Percentiles rank a stretch among this genome's conserved stretches.
These are phyloP conservation scores for Festucalex cinctus DNA, from an alignment of 2,113 vertebrate species.

Conservation along the genomic window DNA sequence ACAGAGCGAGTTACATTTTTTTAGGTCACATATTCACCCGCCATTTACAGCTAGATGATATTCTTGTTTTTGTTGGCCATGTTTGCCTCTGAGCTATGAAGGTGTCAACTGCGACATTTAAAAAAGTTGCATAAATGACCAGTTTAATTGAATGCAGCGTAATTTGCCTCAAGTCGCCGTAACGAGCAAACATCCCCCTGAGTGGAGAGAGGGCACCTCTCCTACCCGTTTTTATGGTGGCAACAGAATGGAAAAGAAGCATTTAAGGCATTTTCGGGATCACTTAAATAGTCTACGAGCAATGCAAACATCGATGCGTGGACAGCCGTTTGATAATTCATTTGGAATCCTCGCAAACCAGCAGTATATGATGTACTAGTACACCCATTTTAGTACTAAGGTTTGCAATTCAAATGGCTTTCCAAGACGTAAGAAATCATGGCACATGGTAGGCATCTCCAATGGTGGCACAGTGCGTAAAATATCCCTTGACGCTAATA, in stretches of 20 bases:
- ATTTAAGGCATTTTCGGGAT: slow-evolving; percentile 36
- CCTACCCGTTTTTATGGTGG: neutral
- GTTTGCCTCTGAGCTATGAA: neutral
- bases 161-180: neutral
- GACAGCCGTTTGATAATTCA: neutral
- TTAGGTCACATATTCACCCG: neutral
- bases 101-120: neutral
- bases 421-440: neutral
- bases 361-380: too few species aligned
- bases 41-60: neutral
- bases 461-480: neutral
- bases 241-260: slow-evolving; percentile 14
- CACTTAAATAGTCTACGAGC: neutral
- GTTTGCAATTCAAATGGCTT: neutral
- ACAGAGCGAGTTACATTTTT: neutral
- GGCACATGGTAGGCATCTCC: neutral
- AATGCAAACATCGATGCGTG: neutral
- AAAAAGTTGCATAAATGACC: neutral
- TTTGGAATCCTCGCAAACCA: neutral
- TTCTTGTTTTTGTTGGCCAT: neutral
- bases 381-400: too few species aligned
- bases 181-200: neutral
- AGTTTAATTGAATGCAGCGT: neutral
- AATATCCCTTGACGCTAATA: neutral
- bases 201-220: neutral